phyloP scores from a whole-genome alignment of 2,113 vertebrate species.

The Dascyllus trimaculatus region DNA sequence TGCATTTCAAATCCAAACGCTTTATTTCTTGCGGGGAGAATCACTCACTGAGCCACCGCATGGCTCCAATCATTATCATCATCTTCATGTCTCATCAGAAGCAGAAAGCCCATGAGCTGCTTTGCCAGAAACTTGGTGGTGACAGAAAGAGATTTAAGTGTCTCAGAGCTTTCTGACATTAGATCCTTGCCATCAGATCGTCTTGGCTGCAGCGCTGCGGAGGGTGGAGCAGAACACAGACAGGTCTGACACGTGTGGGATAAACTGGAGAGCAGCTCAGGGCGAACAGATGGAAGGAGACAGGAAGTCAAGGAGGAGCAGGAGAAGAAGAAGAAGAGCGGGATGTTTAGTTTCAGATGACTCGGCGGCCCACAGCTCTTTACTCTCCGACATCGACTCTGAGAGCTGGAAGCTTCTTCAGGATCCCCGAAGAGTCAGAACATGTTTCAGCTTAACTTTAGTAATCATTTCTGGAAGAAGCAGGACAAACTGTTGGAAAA shows the following conservation, averaged over 20 bases:
- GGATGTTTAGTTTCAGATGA: slow-evolving; percentile 23
- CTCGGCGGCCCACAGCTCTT: slow-evolving; percentile 13
- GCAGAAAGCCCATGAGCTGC: not conserved
- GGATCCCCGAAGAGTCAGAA: slow-evolving; percentile 9
- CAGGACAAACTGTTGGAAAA: not conserved
- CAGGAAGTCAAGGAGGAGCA: slow-evolving; percentile 31
- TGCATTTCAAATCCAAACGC: not conserved
- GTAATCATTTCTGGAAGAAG: slow-evolving; percentile 25
- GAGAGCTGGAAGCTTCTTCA: not conserved
- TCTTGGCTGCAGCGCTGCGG: slow-evolving; percentile 6
- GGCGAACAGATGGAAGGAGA: slow-evolving; percentile 37
- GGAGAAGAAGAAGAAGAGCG: slow-evolving; percentile 24
- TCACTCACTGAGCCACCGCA: not conserved
- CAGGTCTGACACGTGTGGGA: slow-evolving; percentile 7
- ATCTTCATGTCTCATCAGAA: slow-evolving; percentile 5
- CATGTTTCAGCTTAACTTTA: slow-evolving; percentile 14
- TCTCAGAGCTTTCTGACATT: slow-evolving; percentile 7
- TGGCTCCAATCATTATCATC: not conserved
- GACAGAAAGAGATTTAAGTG: not conserved
- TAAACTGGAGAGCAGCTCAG: slow-evolving; percentile 18
- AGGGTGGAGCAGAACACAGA: not conserved
- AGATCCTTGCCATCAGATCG: not conserved
- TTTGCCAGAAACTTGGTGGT: not conserved
- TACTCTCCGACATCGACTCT: not conserved
- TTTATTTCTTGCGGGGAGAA: not conserved